Percentiles rank a stretch among this genome's conserved stretches.
phyloP scores from a whole-genome alignment of 2,797 vertebrate species.

The Chaetophractus vellerosus region DNA sequence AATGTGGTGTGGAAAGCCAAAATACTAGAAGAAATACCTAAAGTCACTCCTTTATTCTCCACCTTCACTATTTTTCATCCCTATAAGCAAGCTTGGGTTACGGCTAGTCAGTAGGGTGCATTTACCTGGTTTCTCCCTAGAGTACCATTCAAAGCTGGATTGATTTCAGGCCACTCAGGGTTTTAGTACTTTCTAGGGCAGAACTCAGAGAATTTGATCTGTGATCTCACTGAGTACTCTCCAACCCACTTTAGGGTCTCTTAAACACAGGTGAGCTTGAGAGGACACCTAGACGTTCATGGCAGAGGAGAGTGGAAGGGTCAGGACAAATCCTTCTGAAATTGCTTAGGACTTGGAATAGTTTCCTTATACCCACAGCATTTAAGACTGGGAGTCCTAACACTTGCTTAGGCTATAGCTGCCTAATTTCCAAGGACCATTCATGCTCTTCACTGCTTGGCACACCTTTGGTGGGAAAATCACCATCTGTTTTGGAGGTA shows the following conservation, averaged over 20 bases:
- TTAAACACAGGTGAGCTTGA: conserved; percentile 35
- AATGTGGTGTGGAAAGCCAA: neutral
- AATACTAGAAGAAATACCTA: neutral
- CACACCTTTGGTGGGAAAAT: neutral
- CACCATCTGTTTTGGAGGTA: neutral
- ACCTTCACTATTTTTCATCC: neutral
- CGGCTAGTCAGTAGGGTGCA: neutral
- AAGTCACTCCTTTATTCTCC: neutral
- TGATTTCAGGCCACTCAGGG: neutral
- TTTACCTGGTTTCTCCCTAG: conserved; percentile 4
- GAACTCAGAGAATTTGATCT: conserved; percentile 41
- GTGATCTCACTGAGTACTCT: conserved; percentile 19
- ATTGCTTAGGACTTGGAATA: neutral
- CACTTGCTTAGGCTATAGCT: neutral
- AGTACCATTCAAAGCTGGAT: neutral
- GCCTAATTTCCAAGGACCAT: neutral
- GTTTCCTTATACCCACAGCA: neutral
- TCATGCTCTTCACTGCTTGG: rapidly evolving
- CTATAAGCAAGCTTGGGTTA: neutral
- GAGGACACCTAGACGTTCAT: conserved; percentile 28
- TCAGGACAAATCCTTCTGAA: neutral
- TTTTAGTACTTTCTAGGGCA: neutral
- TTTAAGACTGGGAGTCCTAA: neutral
- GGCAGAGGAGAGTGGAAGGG: neutral
- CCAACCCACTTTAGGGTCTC: neutral